Conservation (phyloP, 2,888 invertebrate genomes). For the Watsonalla binaria region DNA sequence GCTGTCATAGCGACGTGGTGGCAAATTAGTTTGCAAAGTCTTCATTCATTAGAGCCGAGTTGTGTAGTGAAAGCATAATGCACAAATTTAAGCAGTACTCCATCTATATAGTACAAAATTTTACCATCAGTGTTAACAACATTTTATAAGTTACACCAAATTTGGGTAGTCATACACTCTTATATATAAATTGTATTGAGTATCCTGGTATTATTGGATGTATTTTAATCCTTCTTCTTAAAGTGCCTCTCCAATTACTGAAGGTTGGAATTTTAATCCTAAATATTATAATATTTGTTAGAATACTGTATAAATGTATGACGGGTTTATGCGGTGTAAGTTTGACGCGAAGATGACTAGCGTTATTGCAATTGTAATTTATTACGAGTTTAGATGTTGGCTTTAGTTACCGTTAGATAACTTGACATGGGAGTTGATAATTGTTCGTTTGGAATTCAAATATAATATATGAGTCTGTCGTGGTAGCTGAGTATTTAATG, state of each 20-base stretch:
- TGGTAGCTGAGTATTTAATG: neutral
- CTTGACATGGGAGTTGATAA: slow-evolving; percentile 16
- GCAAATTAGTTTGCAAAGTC: slow-evolving; percentile 58
- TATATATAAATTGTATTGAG: too few species aligned
- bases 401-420: slow-evolving; percentile 14
- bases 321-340: slow-evolving; percentile 26
- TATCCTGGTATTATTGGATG: too few species aligned
- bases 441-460: slow-evolving; percentile 15
- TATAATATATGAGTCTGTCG: too few species aligned
- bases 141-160: too few species aligned
- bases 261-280: too few species aligned
- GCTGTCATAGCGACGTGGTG: slow-evolving; percentile 40
- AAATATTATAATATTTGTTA: too few species aligned
- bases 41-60: slow-evolving; percentile 56
- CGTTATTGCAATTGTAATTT: slow-evolving; percentile 38
- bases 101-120: neutral
- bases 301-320: too few species aligned
- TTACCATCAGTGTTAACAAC: too few species aligned
- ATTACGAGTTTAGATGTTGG: slow-evolving; percentile 11
- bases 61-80: slow-evolving; percentile 16
- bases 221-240: too few species aligned
- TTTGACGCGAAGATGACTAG: slow-evolving; percentile 29
- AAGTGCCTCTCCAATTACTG: too few species aligned
- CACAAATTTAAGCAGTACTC: neutral
- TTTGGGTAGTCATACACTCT: too few species aligned